Percentiles rank a stretch among this genome's conserved stretches.
These are phyloP conservation scores for Diplazon laetatorius DNA, from an alignment of 2,888 invertebrate genomes.

Conservation along the genomic window DNA sequence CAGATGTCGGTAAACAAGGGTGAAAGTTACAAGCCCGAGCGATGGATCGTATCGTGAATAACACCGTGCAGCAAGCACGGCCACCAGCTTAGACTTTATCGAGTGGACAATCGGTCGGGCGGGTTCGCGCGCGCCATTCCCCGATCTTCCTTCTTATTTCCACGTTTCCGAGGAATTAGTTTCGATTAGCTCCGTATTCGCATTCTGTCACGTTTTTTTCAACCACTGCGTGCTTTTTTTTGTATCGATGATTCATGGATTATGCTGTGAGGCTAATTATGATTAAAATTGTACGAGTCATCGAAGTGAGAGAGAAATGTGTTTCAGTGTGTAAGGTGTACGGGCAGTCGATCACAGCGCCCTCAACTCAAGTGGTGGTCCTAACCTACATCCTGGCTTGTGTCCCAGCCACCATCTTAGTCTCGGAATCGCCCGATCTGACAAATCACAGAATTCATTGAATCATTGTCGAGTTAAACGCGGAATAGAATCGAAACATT, in stretches of 20 bases:
- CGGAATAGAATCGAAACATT: too few species aligned
- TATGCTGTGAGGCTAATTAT: too few species aligned
- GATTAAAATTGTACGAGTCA: too few species aligned
- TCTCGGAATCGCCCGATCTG: too few species aligned
- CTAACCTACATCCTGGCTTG: too few species aligned
- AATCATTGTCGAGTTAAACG: too few species aligned
- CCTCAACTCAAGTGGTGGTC: too few species aligned
- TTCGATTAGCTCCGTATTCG: slow-evolving; percentile 39
- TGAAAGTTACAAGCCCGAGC: slow-evolving; percentile 58
- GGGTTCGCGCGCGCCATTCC: slow-evolving; percentile 71
- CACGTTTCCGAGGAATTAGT: slow-evolving; percentile 40
- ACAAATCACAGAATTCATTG: too few species aligned
- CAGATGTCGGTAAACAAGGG: slow-evolving; percentile 82
- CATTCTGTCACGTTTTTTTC: slow-evolving; percentile 50
- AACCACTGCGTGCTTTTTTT: slow-evolving; percentile 55
- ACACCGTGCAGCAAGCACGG: slow-evolving; percentile 62
- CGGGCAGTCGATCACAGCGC: too few species aligned
- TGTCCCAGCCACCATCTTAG: too few species aligned
- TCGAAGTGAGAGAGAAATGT: too few species aligned
- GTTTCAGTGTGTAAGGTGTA: too few species aligned
- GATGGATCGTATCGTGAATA: slow-evolving; percentile 45
- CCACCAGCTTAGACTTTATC: slow-evolving; percentile 71
- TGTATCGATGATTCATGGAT: slow-evolving; percentile 34
- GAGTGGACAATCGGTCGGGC: slow-evolving; percentile 81
- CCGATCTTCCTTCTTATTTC: slow-evolving; percentile 69